These are phyloP conservation scores for Aplysina aerophoba DNA, from an alignment of 37 sponge, comb jelly and placozoan genomes.

Conservation along the genomic window DNA sequence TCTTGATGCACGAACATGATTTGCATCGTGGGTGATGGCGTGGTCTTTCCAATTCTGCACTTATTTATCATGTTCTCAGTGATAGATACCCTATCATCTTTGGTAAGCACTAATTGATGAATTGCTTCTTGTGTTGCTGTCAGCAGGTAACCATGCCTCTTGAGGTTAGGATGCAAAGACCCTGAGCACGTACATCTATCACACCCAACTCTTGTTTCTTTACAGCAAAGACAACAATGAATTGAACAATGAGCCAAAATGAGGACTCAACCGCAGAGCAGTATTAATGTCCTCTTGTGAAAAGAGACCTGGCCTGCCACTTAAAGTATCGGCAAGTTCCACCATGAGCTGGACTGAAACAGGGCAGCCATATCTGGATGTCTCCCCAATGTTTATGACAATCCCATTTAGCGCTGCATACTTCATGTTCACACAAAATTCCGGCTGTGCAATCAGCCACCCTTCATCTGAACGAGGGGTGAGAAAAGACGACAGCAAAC, in stretches of 20 bases:
- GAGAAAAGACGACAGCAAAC: slow-evolving; percentile 52
- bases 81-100: too few species aligned
- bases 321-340: slow-evolving; percentile 14
- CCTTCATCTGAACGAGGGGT: slow-evolving; percentile 46
- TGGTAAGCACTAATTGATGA: too few species aligned
- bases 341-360: slow-evolving; percentile 50
- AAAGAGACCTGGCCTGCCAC: slow-evolving; percentile 46
- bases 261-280: slow-evolving; percentile 37
- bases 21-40: too few species aligned
- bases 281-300: slow-evolving; percentile 49
- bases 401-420: slow-evolving; percentile 59
- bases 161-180: too few species aligned
- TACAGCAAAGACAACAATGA: neutral
- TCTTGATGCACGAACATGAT: too few species aligned
- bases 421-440: slow-evolving; percentile 25
- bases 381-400: slow-evolving; percentile 39
- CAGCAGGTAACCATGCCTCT: too few species aligned
- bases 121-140: too few species aligned
- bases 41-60: too few species aligned
- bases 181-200: too few species aligned
- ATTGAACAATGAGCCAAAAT: slow-evolving; percentile 55
- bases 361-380: neutral
- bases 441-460: slow-evolving; percentile 58
- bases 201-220: too few species aligned
- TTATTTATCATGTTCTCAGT: too few species aligned